phyloP scores from a whole-genome alignment of 2,797 vertebrate species.

The Micromesistius poutassou region DNA sequence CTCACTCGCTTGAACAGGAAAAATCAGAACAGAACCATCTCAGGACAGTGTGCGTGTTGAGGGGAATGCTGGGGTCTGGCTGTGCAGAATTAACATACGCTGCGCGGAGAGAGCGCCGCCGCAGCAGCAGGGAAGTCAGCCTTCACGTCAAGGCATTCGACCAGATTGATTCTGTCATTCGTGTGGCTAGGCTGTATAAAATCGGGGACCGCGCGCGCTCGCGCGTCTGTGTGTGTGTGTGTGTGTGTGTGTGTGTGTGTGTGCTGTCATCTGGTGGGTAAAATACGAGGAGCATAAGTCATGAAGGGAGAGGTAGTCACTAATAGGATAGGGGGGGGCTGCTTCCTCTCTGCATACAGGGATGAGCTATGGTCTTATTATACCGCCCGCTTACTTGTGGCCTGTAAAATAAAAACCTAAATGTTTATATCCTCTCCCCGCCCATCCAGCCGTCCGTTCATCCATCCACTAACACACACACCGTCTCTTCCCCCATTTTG shows the following conservation, averaged over 20 bases:
- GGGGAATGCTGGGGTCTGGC: background rate
- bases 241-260: no score
- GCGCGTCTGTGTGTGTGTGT: no score
- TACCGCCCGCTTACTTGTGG: background rate
- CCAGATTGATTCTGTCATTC: background rate
- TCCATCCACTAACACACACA: background rate
- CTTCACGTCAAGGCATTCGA: background rate
- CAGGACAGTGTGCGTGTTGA: background rate
- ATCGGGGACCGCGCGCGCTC: background rate
- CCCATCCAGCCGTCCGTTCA: background rate
- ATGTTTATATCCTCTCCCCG: background rate
- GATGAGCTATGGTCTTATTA: constrained; percentile 3
- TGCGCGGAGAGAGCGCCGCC: no score
- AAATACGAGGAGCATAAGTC: constrained; percentile 73
- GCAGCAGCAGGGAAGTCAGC: background rate
- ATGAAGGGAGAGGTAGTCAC: constrained; percentile 70
- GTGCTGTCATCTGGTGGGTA: constrained; percentile 64
- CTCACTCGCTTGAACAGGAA: background rate
- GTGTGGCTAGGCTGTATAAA: background rate
- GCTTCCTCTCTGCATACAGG: constrained; percentile 38
- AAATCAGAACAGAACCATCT: background rate
- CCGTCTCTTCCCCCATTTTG: background rate
- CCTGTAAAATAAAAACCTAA: background rate
- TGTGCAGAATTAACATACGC: background rate
- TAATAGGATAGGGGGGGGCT: constrained; percentile 67